These are phyloP conservation scores for Porites lutea DNA, from an alignment of 64 coral and sea anemone genomes.

Conservation along the genomic window DNA sequence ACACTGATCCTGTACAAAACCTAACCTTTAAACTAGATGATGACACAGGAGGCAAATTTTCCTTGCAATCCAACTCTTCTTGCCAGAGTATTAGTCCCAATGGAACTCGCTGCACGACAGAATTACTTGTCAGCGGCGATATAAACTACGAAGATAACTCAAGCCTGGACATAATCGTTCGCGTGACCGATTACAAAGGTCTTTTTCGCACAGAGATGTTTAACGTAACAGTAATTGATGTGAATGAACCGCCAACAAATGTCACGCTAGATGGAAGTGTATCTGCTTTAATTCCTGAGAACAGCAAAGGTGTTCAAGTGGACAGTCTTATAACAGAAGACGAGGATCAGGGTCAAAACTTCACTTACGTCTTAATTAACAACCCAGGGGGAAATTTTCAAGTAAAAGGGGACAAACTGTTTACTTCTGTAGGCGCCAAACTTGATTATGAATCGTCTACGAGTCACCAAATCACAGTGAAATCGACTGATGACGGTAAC, in stretches of 20 bases:
- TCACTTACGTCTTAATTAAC: slow-evolving; percentile 49
- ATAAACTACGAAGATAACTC: slow-evolving; percentile 69
- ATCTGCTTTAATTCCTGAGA: slow-evolving; percentile 56
- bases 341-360: slow-evolving; percentile 59
- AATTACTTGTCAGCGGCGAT: slow-evolving; percentile 63
- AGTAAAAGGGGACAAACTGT: slow-evolving; percentile 50
- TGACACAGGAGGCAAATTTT: slow-evolving; percentile 56
- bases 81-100: background rate
- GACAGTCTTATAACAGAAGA: slow-evolving; percentile 64
- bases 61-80: slow-evolving; percentile 16
- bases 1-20: slow-evolving; percentile 61
- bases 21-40: slow-evolving; percentile 76
- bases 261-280: slow-evolving; percentile 72
- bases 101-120: slow-evolving; percentile 43
- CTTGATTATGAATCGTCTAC: slow-evolving; percentile 64
- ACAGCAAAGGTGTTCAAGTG: slow-evolving; percentile 64
- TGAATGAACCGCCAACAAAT: slow-evolving; percentile 78
- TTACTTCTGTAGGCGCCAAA: slow-evolving; percentile 15
- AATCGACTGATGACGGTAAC: slow-evolving; percentile 64
- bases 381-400: slow-evolving; percentile 64
- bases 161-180: slow-evolving; percentile 58
- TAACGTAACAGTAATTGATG: slow-evolving; percentile 69
- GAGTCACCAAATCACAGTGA: slow-evolving; percentile 40
- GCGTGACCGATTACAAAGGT: slow-evolving; percentile 72
- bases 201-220: slow-evolving; percentile 69